Percentiles rank a stretch among this genome's conserved stretches.
Conservation (phyloP, 2,113 vertebrate genomes). For the Aphelocoma coerulescens region DNA sequence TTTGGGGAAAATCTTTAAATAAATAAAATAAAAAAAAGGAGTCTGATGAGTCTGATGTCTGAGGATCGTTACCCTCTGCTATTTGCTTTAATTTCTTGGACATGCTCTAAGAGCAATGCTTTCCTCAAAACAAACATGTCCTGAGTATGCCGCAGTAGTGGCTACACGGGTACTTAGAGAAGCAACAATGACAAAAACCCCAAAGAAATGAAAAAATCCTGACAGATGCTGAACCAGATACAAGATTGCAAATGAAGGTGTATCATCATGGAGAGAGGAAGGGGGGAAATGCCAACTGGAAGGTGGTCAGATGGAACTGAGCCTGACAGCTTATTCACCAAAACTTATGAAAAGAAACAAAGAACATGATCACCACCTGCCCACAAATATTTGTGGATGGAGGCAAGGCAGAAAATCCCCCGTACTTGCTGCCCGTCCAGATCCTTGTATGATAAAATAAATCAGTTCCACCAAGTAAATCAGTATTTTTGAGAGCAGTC, state of each 20-base stretch:
- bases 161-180: not conserved
- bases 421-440: not conserved
- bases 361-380: conserved; percentile 8
- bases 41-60: not conserved
- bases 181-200: not conserved
- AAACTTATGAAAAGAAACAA: conserved; percentile 27
- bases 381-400: not conserved
- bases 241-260: conserved; percentile 37
- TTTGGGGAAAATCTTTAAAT: conserved; percentile 48
- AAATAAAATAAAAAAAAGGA: not conserved
- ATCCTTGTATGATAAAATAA: not conserved
- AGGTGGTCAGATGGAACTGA: conserved; percentile 39
- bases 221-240: conserved; percentile 8
- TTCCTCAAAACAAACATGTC: not conserved
- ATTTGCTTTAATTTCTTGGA: not conserved
- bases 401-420: conserved; percentile 14
- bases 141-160: not conserved
- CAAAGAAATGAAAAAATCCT: not conserved
- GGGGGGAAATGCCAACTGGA: conserved; percentile 22
- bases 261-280: not conserved
- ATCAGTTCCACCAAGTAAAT: not conserved
- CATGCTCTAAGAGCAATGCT: not conserved
- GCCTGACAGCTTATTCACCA: conserved; percentile 7
- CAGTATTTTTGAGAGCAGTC: not conserved
- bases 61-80: conserved; percentile 1